phyloP scores from a whole-genome alignment of 2,113 vertebrate genomes.

The Hydrochoerus hydrochaeris region DNA sequence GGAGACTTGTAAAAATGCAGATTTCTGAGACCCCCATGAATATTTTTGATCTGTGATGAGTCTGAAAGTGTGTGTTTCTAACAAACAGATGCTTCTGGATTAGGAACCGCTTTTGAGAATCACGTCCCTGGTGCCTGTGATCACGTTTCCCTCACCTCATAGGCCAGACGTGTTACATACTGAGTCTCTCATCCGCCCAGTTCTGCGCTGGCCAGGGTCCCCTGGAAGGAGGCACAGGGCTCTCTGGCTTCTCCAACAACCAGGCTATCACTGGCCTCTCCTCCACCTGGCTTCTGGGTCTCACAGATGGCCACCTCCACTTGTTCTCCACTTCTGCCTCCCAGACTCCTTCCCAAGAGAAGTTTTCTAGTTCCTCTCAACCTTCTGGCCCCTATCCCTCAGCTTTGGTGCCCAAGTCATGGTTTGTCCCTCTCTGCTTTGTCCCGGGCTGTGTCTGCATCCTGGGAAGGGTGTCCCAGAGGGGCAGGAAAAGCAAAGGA shows the following conservation, averaged over 20 bases:
- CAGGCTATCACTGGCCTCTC: not conserved
- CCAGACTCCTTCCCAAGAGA: not conserved
- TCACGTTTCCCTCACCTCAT: not conserved
- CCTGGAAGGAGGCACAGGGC: not conserved
- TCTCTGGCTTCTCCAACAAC: not conserved
- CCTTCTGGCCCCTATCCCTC: not conserved
- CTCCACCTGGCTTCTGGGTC: not conserved
- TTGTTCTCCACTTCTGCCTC: not conserved
- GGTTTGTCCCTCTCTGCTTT: not conserved
- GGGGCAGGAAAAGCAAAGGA: not conserved
- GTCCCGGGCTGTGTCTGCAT: not conserved
- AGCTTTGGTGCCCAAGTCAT: not conserved
- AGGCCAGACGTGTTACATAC: not conserved
- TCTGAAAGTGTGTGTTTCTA: not conserved
- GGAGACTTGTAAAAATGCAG: not conserved
- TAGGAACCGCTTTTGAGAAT: not conserved
- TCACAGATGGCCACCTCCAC: not conserved
- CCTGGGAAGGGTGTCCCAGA: not conserved
- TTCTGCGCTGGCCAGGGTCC: not conserved
- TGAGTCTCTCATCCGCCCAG: not conserved
- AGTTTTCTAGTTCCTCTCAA: not conserved
- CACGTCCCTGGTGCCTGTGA: rapidly evolving
- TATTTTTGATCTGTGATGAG: not conserved
- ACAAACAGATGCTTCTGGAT: not conserved
- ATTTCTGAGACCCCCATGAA: not conserved